Evolutionary conservation across 2,113 vertebrate genomes (phyloP).

Genomic region (Psammodynastes pulverulentus): DNA sequence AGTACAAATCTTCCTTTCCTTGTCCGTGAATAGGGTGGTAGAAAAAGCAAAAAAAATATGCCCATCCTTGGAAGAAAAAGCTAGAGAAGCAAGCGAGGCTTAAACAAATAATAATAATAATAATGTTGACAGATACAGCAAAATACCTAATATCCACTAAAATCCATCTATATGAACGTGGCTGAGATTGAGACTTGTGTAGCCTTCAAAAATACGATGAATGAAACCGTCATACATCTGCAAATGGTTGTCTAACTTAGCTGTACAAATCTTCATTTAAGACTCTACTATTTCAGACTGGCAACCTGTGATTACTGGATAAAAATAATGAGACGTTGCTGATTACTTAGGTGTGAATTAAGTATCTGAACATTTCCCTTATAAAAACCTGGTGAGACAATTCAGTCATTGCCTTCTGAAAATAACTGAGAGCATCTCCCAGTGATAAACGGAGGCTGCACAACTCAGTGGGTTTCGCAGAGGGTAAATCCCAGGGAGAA

Average conservation of each 20-base stretch:
- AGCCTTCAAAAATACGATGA: not conserved
- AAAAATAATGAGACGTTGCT: not conserved
- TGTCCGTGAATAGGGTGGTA: not conserved
- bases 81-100: not conserved
- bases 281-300: not conserved
- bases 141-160: not conserved
- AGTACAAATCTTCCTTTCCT: accelerated
- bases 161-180: not conserved
- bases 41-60: not conserved
- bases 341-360: not conserved
- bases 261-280: not conserved
- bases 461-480: not conserved
- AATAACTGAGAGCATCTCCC: not conserved
- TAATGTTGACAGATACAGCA: not conserved
- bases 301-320: not conserved
- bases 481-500: not conserved
- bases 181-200: not conserved
- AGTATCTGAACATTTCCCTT: not conserved
- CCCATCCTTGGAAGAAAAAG: not conserved
- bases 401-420: not conserved
- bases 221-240: not conserved
- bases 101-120: not conserved
- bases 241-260: not conserved
- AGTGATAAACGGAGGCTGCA: not conserved
- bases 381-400: not conserved